Evolutionary conservation across 2,797 vertebrate genomes (phyloP).

Genomic region (Gephyroberyx darwinii): DNA sequence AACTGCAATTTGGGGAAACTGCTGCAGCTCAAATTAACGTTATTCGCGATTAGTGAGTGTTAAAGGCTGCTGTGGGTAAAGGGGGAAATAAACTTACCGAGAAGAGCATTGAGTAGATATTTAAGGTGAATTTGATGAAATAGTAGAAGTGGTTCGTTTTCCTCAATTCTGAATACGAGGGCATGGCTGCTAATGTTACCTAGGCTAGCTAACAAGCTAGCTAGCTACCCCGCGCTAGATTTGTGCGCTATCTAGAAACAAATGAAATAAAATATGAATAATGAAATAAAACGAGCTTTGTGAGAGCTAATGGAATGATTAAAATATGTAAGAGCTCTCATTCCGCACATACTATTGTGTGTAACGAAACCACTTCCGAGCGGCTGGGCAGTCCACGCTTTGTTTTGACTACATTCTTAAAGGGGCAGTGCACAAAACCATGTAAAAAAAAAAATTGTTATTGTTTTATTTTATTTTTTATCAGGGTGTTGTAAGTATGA

Average conservation of each 20-base stretch:
- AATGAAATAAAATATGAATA: not conserved
- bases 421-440: slow-evolving; percentile 60
- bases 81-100: slow-evolving; percentile 79
- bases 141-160: slow-evolving; percentile 85
- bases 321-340: slow-evolving; percentile 48
- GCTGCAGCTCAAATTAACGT: not conserved
- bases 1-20: slow-evolving; percentile 10
- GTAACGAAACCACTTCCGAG: slow-evolving; percentile 71
- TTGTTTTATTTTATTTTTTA: not conserved
- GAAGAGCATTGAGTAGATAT: slow-evolving; percentile 87
- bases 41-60: not conserved
- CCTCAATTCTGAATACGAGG: slow-evolving; percentile 79
- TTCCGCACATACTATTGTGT: slow-evolving; percentile 48
- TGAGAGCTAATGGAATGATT: slow-evolving; percentile 15
- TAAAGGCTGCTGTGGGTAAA: not conserved
- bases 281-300: not conserved
- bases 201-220: slow-evolving; percentile 52
- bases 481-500: not conserved
- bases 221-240: slow-evolving; percentile 33
- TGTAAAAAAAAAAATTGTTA: not conserved
- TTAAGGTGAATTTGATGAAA: slow-evolving; percentile 86
- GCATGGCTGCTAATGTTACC: slow-evolving; percentile 70
- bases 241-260: slow-evolving; percentile 22
- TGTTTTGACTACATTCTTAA: slow-evolving; percentile 81
- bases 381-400: slow-evolving; percentile 71